Percentiles rank a stretch among this genome's conserved stretches.
Conservation (phyloP, 2,888 invertebrate genomes). For the Cataglyphis cursor region DNA sequence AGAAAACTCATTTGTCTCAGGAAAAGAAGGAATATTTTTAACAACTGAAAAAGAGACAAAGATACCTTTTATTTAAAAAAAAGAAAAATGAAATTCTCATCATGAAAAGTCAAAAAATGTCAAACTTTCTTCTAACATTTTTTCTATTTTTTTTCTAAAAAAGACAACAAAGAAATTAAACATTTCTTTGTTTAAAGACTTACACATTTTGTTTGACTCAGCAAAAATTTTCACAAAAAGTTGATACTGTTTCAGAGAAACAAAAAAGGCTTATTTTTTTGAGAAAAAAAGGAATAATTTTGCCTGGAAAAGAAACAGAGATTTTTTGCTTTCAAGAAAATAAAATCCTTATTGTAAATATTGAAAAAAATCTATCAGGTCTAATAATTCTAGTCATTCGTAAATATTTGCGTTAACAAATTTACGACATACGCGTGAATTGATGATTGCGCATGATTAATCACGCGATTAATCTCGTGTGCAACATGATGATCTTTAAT, state of each 20-base stretch:
- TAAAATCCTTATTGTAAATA: background rate
- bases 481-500: slow-evolving; percentile 21
- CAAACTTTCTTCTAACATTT: too few species aligned
- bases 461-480: slow-evolving; percentile 39
- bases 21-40: background rate
- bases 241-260: background rate
- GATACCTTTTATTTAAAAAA: background rate
- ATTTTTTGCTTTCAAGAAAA: background rate
- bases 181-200: too few species aligned
- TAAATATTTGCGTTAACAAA: slow-evolving; percentile 38
- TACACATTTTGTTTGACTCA: too few species aligned
- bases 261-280: background rate
- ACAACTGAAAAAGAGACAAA: background rate
- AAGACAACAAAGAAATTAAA: too few species aligned
- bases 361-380: background rate
- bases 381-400: slow-evolving; percentile 35
- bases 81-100: background rate
- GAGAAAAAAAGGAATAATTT: background rate
- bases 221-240: background rate
- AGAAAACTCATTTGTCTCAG: background rate
- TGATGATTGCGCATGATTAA: slow-evolving; percentile 33
- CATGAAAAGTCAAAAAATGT: background rate
- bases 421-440: slow-evolving; percentile 40
- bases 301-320: background rate
- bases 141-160: background rate